Conservation (phyloP, 2,797 vertebrate genomes). For the Cryptoprocta ferox region DNA sequence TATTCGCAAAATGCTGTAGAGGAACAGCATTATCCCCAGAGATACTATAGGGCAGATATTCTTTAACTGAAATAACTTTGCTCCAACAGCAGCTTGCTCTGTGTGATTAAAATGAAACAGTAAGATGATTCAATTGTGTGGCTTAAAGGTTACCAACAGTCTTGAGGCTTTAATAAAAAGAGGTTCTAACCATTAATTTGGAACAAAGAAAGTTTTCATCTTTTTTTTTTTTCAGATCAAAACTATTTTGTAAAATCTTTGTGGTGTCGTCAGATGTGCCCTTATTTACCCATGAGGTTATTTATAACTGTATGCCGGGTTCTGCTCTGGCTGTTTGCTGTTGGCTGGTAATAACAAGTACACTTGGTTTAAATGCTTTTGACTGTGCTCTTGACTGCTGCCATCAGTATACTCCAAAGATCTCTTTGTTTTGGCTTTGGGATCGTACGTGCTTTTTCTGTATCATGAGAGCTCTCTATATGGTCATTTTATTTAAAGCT, state of each 20-base stretch:
- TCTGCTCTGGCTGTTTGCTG: slow-evolving; percentile 76
- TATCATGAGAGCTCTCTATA: slow-evolving; percentile 59
- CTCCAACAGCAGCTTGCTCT: slow-evolving; percentile 53
- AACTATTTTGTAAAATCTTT: slow-evolving; percentile 67
- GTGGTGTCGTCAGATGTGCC: slow-evolving; percentile 64
- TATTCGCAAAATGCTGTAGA: background rate
- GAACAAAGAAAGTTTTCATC: slow-evolving; percentile 77
- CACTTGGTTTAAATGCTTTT: slow-evolving; percentile 75
- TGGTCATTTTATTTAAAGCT: slow-evolving; percentile 80
- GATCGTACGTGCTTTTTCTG: slow-evolving; percentile 75
- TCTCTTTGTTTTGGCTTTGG: slow-evolving; percentile 76
- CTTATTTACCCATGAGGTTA: slow-evolving; percentile 67
- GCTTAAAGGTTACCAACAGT: slow-evolving; percentile 50
- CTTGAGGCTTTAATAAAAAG: slow-evolving; percentile 14
- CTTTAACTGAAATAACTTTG: slow-evolving; percentile 15
- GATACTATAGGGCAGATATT: background rate
- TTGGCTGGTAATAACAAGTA: slow-evolving; percentile 66
- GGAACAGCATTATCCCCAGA: background rate
- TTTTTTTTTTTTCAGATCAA: slow-evolving; percentile 79
- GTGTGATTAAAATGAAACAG: slow-evolving; percentile 31
- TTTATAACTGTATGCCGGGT: slow-evolving; percentile 68
- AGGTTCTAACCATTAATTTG: slow-evolving; percentile 57
- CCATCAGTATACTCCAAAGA: slow-evolving; percentile 84
- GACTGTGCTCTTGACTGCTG: slow-evolving; percentile 71
- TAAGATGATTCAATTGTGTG: slow-evolving; percentile 53